phyloP scores from a whole-genome alignment of 2,113 vertebrate species.

The Prionailurus bengalensis region DNA sequence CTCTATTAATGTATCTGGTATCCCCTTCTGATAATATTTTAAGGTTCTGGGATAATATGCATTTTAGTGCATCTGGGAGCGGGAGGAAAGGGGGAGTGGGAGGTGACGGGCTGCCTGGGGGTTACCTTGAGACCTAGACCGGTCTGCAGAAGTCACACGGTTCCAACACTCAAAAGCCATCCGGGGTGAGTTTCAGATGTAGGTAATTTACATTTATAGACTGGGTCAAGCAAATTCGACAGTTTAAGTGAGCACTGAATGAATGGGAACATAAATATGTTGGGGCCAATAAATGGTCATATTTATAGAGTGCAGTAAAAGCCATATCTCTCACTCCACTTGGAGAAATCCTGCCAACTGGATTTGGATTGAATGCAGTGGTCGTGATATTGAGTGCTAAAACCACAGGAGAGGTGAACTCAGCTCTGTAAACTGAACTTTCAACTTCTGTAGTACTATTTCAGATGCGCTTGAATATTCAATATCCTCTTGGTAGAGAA shows the following conservation, averaged over 20 bases:
- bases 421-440: background rate
- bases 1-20: background rate
- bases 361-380: background rate
- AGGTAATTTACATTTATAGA: conserved; percentile 79
- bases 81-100: background rate
- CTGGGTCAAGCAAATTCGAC: conserved; percentile 70
- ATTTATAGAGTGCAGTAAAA: conserved; percentile 77
- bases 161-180: background rate
- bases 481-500: background rate
- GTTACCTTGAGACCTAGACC: background rate
- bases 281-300: conserved; percentile 73
- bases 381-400: background rate
- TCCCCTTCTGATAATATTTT: background rate
- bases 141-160: background rate
- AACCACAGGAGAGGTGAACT: conserved; percentile 26
- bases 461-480: background rate
- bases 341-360: conserved; percentile 33
- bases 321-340: conserved; percentile 52
- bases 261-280: conserved; percentile 71
- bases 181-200: conserved; percentile 43
- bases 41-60: background rate
- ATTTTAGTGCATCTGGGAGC: background rate
- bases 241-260: conserved; percentile 73
- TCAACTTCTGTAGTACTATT: background rate
- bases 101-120: background rate